Percentiles rank a stretch among this genome's conserved stretches.
phyloP scores from a whole-genome alignment of 1,140 invertebrate species.

The Zaprionus kolodkinae region DNA sequence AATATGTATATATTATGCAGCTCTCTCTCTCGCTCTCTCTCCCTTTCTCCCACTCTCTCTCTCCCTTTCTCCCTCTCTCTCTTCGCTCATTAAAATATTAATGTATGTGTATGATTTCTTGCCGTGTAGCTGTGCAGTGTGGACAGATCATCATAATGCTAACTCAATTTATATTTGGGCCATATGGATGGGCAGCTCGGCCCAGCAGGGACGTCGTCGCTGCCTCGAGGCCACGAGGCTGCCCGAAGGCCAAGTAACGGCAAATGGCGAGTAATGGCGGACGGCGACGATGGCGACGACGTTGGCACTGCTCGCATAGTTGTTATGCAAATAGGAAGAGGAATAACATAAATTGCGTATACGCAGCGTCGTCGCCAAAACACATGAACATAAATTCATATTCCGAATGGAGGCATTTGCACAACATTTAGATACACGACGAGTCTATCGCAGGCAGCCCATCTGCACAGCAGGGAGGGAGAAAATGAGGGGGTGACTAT shows the following conservation, averaged over 20 bases:
- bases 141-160: slow-evolving; percentile 39
- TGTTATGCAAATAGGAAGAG: slow-evolving; percentile 77
- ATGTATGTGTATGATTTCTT: not conserved
- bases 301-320: slow-evolving; percentile 50
- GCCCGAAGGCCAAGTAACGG: slow-evolving; percentile 10
- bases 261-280: slow-evolving; percentile 17
- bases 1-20: not conserved
- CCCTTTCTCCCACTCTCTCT: no score
- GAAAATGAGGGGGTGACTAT: slow-evolving; percentile 19
- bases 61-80: no score
- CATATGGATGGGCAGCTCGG: slow-evolving; percentile 12
- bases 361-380: slow-evolving; percentile 61
- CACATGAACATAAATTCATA: slow-evolving; percentile 80
- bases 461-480: slow-evolving; percentile 6
- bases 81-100: not conserved
- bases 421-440: slow-evolving; percentile 74
- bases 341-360: slow-evolving; percentile 82
- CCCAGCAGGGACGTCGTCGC: no score
- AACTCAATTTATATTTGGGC: slow-evolving; percentile 20
- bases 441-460: slow-evolving; percentile 40
- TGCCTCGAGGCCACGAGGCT: not conserved
- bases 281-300: not conserved
- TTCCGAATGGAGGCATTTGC: slow-evolving; percentile 74
- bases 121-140: not conserved
- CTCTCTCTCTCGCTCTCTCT: not conserved